Conservation (phyloP, 2,113 vertebrate genomes). For the Scomber japonicus region DNA sequence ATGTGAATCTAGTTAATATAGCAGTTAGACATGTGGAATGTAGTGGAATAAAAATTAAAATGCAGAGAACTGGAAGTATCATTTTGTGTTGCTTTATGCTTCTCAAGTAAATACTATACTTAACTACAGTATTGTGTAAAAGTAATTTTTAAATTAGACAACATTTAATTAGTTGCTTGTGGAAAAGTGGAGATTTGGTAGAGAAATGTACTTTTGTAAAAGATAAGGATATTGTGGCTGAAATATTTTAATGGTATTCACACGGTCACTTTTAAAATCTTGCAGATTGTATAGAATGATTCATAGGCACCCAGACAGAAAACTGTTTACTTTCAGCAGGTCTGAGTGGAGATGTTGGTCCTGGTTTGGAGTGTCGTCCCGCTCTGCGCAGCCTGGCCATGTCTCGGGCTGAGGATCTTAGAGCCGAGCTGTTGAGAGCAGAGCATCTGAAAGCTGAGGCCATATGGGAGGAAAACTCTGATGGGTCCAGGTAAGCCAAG, state of each 20-base stretch:
- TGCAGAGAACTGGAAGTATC: not conserved
- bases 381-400: conserved; percentile 61
- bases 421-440: conserved; percentile 82
- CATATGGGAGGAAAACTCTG: conserved; percentile 79
- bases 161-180: too few species aligned
- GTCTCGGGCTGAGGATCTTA: conserved; percentile 81
- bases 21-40: too few species aligned
- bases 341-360: conserved; percentile 63
- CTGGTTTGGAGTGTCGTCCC: conserved; percentile 65
- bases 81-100: too few species aligned
- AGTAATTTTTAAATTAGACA: too few species aligned
- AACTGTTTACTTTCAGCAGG: conserved; percentile 40
- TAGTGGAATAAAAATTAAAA: not conserved
- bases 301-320: not conserved
- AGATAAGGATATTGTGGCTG: not conserved
- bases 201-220: too few species aligned
- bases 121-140: too few species aligned
- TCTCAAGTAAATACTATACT: too few species aligned
- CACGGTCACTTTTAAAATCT: not conserved
- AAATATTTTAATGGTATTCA: not conserved
- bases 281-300: not conserved
- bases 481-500: conserved; percentile 73
- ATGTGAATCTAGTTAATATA: too few species aligned
- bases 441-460: conserved; percentile 85
- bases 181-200: too few species aligned